These are phyloP conservation scores for Chloroclystis v-ata DNA, from an alignment of 2,888 invertebrate species.

Conservation along the genomic window DNA sequence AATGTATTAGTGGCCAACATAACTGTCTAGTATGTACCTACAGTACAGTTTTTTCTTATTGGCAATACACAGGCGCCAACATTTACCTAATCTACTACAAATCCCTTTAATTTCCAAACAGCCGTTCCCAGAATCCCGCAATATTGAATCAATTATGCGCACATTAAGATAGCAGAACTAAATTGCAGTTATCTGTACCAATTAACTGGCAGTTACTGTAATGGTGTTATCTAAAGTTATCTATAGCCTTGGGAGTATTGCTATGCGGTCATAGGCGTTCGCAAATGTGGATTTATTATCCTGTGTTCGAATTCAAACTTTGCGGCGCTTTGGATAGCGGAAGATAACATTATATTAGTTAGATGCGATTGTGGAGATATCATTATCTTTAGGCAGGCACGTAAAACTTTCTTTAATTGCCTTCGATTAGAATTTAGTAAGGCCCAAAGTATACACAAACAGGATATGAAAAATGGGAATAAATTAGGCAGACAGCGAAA, in stretches of 20 bases:
- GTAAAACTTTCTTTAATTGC: no score
- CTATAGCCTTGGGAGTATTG: conserved; percentile 30
- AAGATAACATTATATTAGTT: no score
- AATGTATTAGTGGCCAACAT: no score
- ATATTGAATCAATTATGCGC: conserved; percentile 22
- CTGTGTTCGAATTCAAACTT: neutral
- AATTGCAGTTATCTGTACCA: conserved; percentile 30
- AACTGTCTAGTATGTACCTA: no score
- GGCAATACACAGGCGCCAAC: no score
- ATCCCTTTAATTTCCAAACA: conserved; percentile 5
- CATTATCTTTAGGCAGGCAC: no score
- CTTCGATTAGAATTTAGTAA: no score
- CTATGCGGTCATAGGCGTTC: conserved; percentile 26
- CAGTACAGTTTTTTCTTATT: no score
- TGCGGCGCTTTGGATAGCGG: conserved; percentile 16
- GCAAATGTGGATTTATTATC: conserved; percentile 14
- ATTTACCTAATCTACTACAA: no score
- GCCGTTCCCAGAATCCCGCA: conserved; percentile 18
- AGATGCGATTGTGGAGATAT: neutral
- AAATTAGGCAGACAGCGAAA: no score
- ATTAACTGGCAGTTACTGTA: conserved; percentile 25
- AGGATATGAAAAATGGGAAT: no score
- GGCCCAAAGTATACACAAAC: no score
- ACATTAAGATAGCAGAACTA: conserved; percentile 28
- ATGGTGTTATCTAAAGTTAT: conserved; percentile 32